Percentiles rank a stretch among this genome's conserved stretches.
These are phyloP conservation scores for Hofmannophila pseudospretella DNA, from an alignment of 2,888 invertebrate genomes.

Conservation along the genomic window DNA sequence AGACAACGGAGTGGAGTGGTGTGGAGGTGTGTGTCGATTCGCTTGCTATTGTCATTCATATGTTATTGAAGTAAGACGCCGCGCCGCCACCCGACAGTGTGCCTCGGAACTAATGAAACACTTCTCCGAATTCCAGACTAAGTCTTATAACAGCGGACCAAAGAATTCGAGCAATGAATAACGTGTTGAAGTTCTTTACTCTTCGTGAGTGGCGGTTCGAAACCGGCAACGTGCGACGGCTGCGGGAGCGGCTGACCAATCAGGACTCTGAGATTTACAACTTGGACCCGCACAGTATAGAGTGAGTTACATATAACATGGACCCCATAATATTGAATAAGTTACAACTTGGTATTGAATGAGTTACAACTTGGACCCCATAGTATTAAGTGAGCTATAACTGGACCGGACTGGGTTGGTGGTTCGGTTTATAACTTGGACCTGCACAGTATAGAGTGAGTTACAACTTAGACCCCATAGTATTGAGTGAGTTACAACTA, in stretches of 20 bases:
- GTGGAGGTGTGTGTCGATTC: too few species aligned
- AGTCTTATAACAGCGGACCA: constrained; percentile 82
- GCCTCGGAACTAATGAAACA: too few species aligned
- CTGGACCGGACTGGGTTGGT: too few species aligned
- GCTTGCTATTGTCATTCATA: too few species aligned
- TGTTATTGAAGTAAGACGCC: too few species aligned
- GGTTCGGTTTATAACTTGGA: constrained; percentile 61
- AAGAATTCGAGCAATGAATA: constrained; percentile 78
- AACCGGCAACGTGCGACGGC: constrained; percentile 70
- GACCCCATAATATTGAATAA: too few species aligned
- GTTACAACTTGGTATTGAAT: too few species aligned
- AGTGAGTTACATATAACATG: constrained; percentile 31
- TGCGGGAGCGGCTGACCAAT: constrained; percentile 55
- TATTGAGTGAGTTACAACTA: too few species aligned
- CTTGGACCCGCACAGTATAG: constrained; percentile 48
- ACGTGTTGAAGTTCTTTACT: constrained; percentile 82
- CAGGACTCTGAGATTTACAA: constrained; percentile 62
- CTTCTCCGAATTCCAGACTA: constrained; percentile 48
- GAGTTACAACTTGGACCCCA: too few species aligned
- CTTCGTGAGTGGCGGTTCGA: constrained; percentile 82
- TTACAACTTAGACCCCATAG: constrained; percentile 2
- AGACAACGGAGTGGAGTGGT: too few species aligned
- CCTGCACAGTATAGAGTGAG: constrained; percentile 50
- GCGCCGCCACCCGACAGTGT: too few species aligned
- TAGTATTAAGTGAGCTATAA: too few species aligned